phyloP scores from a whole-genome alignment of 92 coral and sea anemone species.

The Scolanthus callimorphus region DNA sequence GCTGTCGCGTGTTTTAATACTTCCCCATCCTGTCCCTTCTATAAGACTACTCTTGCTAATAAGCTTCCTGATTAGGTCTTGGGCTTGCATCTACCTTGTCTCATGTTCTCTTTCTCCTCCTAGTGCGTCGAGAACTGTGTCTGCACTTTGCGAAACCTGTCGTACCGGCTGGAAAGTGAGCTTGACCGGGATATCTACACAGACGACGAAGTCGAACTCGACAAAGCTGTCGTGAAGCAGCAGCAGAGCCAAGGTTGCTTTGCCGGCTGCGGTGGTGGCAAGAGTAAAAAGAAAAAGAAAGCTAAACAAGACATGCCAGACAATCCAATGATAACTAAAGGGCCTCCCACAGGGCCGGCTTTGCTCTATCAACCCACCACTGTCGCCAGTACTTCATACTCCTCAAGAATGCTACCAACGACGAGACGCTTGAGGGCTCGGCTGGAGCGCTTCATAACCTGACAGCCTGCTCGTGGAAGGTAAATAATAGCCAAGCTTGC shows the following conservation, averaged over 20 bases:
- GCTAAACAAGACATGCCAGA: constrained; percentile 45
- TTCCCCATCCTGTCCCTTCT: no score
- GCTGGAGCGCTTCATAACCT: constrained; percentile 96
- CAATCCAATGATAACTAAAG: constrained; percentile 53
- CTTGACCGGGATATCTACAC: constrained; percentile 85
- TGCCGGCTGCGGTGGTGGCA: constrained; percentile 91
- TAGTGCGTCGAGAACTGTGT: constrained; percentile 94
- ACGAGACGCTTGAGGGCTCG: constrained; percentile 91
- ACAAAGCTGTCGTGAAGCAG: constrained; percentile 73
- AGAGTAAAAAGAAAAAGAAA: constrained; percentile 68
- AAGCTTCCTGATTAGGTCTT: no score
- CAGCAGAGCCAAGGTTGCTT: constrained; percentile 95
- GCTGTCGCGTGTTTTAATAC: no score
- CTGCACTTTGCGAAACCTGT: constrained; percentile 87
- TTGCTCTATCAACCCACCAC: constrained; percentile 92
- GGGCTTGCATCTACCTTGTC: no score
- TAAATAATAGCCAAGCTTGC: constrained; percentile 2
- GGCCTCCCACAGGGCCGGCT: constrained; percentile 82
- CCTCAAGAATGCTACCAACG: constrained; percentile 65
- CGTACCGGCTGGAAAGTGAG: constrained; percentile 96
- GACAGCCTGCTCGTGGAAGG: constrained; percentile 99
- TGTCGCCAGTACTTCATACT: constrained; percentile 78
- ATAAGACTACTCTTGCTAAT: no score
- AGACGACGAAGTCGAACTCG: constrained; percentile 83
- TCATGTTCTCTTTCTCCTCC: background rate